phyloP scores from a whole-genome alignment of 92 coral and sea anemone genomes.

The Metridium senile region DNA sequence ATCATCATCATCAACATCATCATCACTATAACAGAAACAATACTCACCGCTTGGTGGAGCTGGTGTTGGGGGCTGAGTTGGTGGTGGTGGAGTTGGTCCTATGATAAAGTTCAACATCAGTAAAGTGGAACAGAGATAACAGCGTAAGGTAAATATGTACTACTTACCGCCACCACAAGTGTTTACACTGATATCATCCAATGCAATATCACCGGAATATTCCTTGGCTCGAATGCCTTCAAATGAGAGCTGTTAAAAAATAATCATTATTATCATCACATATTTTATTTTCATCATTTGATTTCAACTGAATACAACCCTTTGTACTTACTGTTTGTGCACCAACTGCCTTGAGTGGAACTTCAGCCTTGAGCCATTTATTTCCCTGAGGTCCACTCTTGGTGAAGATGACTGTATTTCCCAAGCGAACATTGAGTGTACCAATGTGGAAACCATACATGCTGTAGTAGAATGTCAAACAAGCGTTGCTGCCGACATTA shows the following conservation, averaged over 20 bases:
- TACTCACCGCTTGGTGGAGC: not conserved
- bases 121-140: too few relatives aligned
- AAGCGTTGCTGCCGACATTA: conserved; percentile 32
- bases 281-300: too few relatives aligned
- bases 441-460: conserved; percentile 64
- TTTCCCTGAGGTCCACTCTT: conserved; percentile 47
- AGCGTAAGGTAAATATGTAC: not conserved
- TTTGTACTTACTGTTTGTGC: conserved; percentile 26
- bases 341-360: conserved; percentile 6
- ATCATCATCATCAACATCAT: too few relatives aligned
- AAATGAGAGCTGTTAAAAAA: conserved; percentile 8
- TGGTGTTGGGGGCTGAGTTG: conserved; percentile 13
- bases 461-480: conserved; percentile 59
- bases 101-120: not conserved
- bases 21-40: too few relatives aligned
- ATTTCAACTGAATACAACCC: too few relatives aligned
- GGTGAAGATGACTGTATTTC: conserved; percentile 29
- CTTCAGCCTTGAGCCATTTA: conserved; percentile 26
- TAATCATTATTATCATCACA: not conserved
- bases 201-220: conserved; percentile 32
- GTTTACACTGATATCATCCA: conserved; percentile 16
- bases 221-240: conserved; percentile 18
- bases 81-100: conserved; percentile 15
- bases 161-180: conserved; percentile 23
- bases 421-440: conserved; percentile 51